These are phyloP conservation scores for Xanthorhoe designata DNA, from an alignment of 2,888 invertebrate species.

Conservation along the genomic window DNA sequence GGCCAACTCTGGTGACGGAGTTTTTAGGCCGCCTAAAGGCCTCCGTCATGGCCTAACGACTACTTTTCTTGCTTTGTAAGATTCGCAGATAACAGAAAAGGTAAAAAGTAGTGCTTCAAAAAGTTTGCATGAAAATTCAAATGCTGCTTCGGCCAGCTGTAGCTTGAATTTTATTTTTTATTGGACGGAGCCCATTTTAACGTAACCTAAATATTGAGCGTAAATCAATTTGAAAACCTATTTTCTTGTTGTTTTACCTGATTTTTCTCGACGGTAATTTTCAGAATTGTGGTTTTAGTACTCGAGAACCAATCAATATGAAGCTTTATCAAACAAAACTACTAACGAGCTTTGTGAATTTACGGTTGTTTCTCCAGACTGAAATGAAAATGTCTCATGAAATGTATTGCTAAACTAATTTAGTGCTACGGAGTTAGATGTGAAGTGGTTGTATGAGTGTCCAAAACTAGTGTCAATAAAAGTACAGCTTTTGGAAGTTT, in stretches of 20 bases:
- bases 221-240: background rate
- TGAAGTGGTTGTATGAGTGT: too few relatives aligned
- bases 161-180: constrained; percentile 8
- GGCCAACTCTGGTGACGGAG: too few relatives aligned
- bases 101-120: background rate
- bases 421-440: too few relatives aligned
- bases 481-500: too few relatives aligned
- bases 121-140: constrained; percentile 10
- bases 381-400: too few relatives aligned
- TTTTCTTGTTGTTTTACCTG: background rate
- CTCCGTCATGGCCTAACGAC: too few relatives aligned
- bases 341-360: too few relatives aligned
- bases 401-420: too few relatives aligned
- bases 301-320: background rate
- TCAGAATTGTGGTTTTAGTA: background rate
- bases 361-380: too few relatives aligned
- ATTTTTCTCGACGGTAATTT: background rate
- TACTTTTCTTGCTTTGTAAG: too few relatives aligned
- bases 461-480: too few relatives aligned
- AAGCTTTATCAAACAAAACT: background rate
- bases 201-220: background rate
- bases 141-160: background rate
- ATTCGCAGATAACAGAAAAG: background rate
- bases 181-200: background rate
- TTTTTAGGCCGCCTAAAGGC: too few relatives aligned